Base-by-base conservation (phyloP, 2,113 vertebrate species). In the Penelope pileata region DNA sequence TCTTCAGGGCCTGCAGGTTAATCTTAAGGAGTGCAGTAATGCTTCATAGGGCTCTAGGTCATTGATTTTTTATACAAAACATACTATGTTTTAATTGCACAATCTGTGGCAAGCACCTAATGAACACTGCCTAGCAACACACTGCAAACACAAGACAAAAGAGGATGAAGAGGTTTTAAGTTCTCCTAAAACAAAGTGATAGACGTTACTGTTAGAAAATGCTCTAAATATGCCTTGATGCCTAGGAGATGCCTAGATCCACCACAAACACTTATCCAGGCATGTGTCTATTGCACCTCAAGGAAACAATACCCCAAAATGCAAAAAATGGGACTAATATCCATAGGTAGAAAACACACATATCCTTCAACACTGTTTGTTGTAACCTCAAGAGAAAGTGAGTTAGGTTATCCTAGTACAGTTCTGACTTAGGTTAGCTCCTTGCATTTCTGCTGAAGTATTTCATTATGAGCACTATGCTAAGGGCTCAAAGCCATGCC, bases 311-410 rank as follows among this genome's bases (percentile, higher is more conserved):
- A 51, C 9, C 24, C 29, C 54, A 73, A 83, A 68, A 24, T 17
- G 60, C 45, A 22, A 75, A 88, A 82, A 92, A 43, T 23, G 10
- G 38, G 27, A 36, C 24, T 54, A 16, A 38, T 76, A 86, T 91
- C 9, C n/a, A 11, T 51, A 15, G 30, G 54, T 12, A 73, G 73
- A 82, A 80, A 76, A 19, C 32, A 43, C 4, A 29, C 29, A 29
- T 0, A 0, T 30, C 38, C 15, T 12, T 58, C 53, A 45, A 63
- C 22, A 29, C 16, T 19, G 43, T 32, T 63, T 9, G 24, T 0
- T 1, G 16, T 23, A 63, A 60, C 16, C 22, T 76, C 12, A 16
- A 64, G 34, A 67, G 54, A 81, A 62, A 15, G 19, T 34, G 54
- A 77, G 22, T 43, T 63, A 68, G 32, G 59, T 47, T 27, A 78